Base-by-base conservation (phyloP, 2,888 invertebrate species). In the Chymomyza fuscimana region DNA sequence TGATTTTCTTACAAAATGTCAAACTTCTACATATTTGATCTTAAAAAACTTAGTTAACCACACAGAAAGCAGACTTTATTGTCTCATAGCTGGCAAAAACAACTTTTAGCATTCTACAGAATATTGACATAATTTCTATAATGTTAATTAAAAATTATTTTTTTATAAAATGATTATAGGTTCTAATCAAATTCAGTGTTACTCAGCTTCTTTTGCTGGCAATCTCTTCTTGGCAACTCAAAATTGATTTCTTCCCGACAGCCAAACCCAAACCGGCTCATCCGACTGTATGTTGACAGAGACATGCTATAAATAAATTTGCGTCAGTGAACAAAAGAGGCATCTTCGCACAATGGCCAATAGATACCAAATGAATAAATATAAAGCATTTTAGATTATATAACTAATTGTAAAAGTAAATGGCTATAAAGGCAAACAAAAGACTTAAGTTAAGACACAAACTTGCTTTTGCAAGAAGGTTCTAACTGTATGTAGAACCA, bases 241-340 rank as follows among this genome's bases (percentile, higher is more conserved):
- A 5, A 32, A 46, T 46, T 46, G 40, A 46, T 10, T 12, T 46
- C 40, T 46, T 46, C 40, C 40, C 40, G 12, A 58, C 19, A 19
- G 64, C 63, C 86, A 60, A 76, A 72, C 73, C 40, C 9, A 70
- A 80, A 78, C 76, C 76, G 78, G 86, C 76, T 84, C 58, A 46
- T 72, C 25, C 15, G 50, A 46, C 58, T 70, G 63, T 12, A 70
- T 72, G 72, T 73, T 67, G 76, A 81, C 69, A 81, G 78, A 73
- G 60, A 60, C 36, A 36, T 9, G 72, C 80, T 83, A 83, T 82
- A 80, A 87, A 83, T 83, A 83, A 82, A 82, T 87, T 81, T 80
- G 83, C 86, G 83, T 83, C 87, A 82, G 72, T 60, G 54, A 63
- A 56, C 12, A 56, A 40, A 56, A 15, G 32, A 15, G 54, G 19